Base-by-base conservation (phyloP, 2,113 vertebrate genomes). In the Scortum barcoo region DNA sequence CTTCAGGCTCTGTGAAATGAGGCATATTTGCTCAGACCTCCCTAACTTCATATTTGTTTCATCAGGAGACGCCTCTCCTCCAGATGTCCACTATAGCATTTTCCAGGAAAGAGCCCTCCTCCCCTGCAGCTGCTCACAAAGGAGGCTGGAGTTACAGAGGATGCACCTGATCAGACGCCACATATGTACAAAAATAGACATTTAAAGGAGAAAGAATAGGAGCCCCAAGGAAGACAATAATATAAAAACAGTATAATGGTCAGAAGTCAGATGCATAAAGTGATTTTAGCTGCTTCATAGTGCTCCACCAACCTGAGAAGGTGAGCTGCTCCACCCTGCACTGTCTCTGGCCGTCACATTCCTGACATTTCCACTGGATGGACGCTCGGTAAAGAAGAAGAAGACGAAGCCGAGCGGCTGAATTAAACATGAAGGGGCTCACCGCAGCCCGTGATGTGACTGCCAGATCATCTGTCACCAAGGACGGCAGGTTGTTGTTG, bases 371-470 rank as follows among this genome's bases (percentile, higher is more conserved):
- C 51, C 40, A 33, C 19, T 24, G 38, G 74, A 14, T 4, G n/a
- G 58, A 51, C 7, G 54, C 65, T 65, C 16, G 13, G 22, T 38
- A 68, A 22, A 48, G 24, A 56, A 46, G 62, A 20, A 26, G 28
- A 22, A 48, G 24, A 56, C 40, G 62, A 20, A 26, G 28, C 46
- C 46, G 16, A 28, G 73, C 24, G 60, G 51, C 51, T 86, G 57
- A 82, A 82, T 83, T 71, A 78, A 78, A 71, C 57, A 71, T 40
- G 60, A 71, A 50, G n/a, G 54, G 38, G 46, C 4, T 72, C 1
- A 40, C 30, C 54, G 7, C 72, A n/a, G 57, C 5, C 81, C 46
- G 44, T 69, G 74, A 66, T 17, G 6, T 40, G 78, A 71, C 68
- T 84, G 28, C 44, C 17, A 44, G 50, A 20, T 40, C 2, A 36